Percentiles rank a stretch among this genome's conserved stretches.
Conservation (phyloP, 2,888 invertebrate genomes). For the Eristalis pertinax region DNA sequence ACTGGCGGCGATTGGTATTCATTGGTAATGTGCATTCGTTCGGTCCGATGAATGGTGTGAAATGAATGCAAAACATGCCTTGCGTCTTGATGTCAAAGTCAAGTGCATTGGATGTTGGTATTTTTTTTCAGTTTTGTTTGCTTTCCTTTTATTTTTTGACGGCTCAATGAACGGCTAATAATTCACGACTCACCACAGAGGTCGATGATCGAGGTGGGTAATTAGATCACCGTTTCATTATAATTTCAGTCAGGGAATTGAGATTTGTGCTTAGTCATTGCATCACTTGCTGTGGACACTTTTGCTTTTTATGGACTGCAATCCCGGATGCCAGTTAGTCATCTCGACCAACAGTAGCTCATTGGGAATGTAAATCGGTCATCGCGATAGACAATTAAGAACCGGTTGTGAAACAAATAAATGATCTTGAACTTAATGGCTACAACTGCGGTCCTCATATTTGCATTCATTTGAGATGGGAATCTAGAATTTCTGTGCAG, state of each 20-base stretch:
- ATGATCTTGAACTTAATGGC: not conserved
- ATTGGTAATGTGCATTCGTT: not conserved
- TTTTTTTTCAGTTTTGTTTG: not conserved
- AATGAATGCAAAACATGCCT: constrained; percentile 24
- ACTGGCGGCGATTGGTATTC: constrained; percentile 1
- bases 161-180: not conserved
- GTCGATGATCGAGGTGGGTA: constrained; percentile 5
- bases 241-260: not conserved
- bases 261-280: not conserved
- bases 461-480: not conserved
- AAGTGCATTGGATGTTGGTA: constrained; percentile 32
- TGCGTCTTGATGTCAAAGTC: constrained; percentile 40
- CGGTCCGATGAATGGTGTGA: constrained; percentile 29
- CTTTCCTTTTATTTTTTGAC: not conserved
- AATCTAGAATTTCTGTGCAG: not conserved
- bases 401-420: constrained; percentile 12
- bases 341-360: not conserved
- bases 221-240: not conserved
- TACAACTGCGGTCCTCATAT: not conserved
- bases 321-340: constrained; percentile 35
- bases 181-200: constrained; percentile 14
- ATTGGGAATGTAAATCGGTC: constrained; percentile 41
- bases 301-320: not conserved
- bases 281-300: not conserved
- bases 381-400: not conserved